Evolutionary conservation across 2,113 vertebrate species (phyloP).

Genomic region (Brachyhypopomus occidentalis): DNA sequence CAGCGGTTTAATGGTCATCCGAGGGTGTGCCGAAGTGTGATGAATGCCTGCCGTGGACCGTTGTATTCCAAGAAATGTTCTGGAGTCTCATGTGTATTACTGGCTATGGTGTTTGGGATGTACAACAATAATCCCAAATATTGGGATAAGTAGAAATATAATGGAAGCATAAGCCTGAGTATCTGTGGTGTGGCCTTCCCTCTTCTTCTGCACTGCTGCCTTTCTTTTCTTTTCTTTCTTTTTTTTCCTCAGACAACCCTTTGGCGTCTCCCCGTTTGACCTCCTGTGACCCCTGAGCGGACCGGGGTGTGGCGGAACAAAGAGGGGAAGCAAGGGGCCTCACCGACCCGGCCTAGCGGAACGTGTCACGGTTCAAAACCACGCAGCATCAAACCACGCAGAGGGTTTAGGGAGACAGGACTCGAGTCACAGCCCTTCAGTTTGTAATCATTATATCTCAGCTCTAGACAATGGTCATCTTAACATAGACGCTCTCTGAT

Average conservation of each 20-base stretch:
- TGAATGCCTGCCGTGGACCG: not conserved
- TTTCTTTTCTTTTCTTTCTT: not conserved
- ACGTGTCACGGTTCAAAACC: no score
- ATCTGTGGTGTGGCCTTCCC: not conserved
- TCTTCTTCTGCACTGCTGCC: not conserved
- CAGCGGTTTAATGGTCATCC: not conserved
- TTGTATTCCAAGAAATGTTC: not conserved
- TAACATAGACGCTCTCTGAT: no score
- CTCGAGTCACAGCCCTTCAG: no score
- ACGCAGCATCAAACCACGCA: no score
- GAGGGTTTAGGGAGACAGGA: no score
- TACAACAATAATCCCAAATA: not conserved
- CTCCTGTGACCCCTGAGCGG: conserved; percentile 1
- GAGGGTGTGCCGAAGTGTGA: not conserved
- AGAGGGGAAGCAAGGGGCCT: not conserved
- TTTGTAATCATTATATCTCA: no score
- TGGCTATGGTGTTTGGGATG: not conserved
- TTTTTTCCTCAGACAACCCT: conserved; percentile 4
- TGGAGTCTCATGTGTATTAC: no score
- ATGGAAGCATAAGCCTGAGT: not conserved
- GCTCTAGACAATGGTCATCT: no score
- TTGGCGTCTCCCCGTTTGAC: not conserved
- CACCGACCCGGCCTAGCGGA: no score
- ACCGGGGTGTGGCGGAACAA: not conserved
- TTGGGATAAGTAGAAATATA: no score